phyloP scores from a whole-genome alignment of 2,113 vertebrate species.

The Cyprinodon tularosa region DNA sequence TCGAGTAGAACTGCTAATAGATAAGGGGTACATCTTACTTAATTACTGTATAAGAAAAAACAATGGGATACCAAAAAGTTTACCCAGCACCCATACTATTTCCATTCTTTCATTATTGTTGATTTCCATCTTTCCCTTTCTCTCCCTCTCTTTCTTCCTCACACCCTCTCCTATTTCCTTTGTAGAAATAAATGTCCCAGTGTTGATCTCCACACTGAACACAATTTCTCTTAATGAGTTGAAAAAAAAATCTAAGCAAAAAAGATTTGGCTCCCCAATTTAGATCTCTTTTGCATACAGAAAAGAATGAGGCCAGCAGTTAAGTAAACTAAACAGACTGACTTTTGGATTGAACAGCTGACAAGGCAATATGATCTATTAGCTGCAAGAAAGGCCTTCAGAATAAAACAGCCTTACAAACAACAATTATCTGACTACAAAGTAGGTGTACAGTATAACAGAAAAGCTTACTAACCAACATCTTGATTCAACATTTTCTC shows the following conservation, averaged over 20 bases:
- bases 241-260: neutral
- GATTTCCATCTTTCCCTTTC: neutral
- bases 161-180: neutral
- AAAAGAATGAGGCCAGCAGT: slow-evolving; percentile 7
- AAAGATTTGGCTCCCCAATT: slow-evolving; percentile 4
- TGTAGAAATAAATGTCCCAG: neutral
- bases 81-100: too few species aligned
- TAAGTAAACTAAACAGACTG: slow-evolving; percentile 32
- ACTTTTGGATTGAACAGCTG: slow-evolving; percentile 59
- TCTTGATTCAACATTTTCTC: neutral
- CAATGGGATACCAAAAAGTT: too few species aligned
- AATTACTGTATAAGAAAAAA: too few species aligned
- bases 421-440: slow-evolving; percentile 31
- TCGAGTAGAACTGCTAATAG: neutral
- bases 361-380: slow-evolving; percentile 49
- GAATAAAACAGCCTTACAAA: slow-evolving; percentile 43
- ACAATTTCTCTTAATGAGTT: slow-evolving; percentile 5
- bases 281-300: slow-evolving; percentile 19
- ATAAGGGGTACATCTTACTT: neutral
- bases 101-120: neutral
- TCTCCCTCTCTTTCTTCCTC: neutral
- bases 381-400: slow-evolving; percentile 39
- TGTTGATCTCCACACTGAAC: slow-evolving; percentile 2
- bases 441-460: slow-evolving; percentile 21
- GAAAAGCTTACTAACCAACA: slow-evolving; percentile 4